Base-by-base conservation (phyloP, 2,888 invertebrate species). In the Scrobipalpa costella region DNA sequence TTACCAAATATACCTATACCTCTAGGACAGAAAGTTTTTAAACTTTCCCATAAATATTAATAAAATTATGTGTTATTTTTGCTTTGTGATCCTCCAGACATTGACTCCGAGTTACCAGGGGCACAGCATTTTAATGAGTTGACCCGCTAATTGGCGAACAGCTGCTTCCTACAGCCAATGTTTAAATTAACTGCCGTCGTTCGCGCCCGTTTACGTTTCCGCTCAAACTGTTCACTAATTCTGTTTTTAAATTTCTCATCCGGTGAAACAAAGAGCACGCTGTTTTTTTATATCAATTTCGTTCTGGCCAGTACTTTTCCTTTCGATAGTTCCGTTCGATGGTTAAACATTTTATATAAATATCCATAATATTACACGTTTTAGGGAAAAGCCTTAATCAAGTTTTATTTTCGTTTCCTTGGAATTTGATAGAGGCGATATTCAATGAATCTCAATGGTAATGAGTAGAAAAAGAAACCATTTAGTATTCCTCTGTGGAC, bases 111-210 rank as follows among this genome's bases (percentile, higher is more conserved):
- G 72, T 68, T 63, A 63, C 66, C 73, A 75, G 73, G 73, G 69
- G 70, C 73, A 74, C 72, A 80, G 76, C 81, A 76, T 79, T 84
- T 80, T 83, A 84, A 84, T 83, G 83, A 84, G 81, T 79, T 77
- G 79, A 79, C 79, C 78, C 79, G 81, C 78, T 83, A 84, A 83
- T 83, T 83, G 80, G 78, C 67, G 71, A 78, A 78, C 81, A 83
- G 81, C 80, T 79, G 80, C 64, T 73, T 75, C 75, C 73, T 73
- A 75, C 75, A 73, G 80, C 74, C 76, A 80, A 82, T 84, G 80
- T 81, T 81, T 80, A 80, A 83, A 84, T 84, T 81, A 81, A 81
- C 79, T 80, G 74, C 77, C 72, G 69, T 70, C 72, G 52, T 57
- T 65, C 61, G n/a, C 44, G 44, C 71, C 68, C 68, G 72, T 72